Conservation (phyloP, 2,888 invertebrate species). For the Drosophila crucigera region DNA sequence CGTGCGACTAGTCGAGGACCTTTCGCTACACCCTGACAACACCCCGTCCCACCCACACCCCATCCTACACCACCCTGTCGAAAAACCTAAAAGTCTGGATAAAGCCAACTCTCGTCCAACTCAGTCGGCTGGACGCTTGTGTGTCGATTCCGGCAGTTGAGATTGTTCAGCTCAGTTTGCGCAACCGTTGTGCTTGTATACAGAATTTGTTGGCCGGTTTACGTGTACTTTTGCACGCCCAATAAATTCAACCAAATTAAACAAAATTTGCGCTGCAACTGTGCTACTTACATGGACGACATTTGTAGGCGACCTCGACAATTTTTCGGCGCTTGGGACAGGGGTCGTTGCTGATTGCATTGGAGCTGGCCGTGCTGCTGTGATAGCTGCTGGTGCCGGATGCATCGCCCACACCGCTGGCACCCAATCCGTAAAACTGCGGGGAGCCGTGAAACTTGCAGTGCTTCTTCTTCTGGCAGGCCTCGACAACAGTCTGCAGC, state of each 20-base stretch:
- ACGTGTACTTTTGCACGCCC: conserved; percentile 52
- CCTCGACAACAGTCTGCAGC: conserved; percentile 97
- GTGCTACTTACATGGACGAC: conserved; percentile 95
- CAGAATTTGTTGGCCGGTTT: conserved; percentile 47
- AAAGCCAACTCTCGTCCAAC: conserved; percentile 40
- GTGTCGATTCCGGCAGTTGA: conserved; percentile 51
- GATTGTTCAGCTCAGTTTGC: conserved; percentile 44
- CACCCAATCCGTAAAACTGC: conserved; percentile 92
- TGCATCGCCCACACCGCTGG: conserved; percentile 83
- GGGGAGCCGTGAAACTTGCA: conserved; percentile 96
- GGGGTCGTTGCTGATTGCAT: conserved; percentile 87
- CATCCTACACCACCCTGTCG: conserved; percentile 20
- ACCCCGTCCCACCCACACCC: not conserved
- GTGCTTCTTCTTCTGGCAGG: conserved; percentile 96
- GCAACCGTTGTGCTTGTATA: conserved; percentile 12
- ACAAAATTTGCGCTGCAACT: conserved; percentile 52
- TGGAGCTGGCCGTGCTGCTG: conserved; percentile 83
- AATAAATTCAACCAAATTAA: conserved; percentile 61
- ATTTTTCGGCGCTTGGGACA: conserved; percentile 96
- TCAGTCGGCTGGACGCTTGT: conserved; percentile 58
- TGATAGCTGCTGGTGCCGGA: conserved; percentile 84
- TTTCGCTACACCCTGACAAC: not conserved
- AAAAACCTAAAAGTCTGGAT: conserved; percentile 45
- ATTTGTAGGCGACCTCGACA: conserved; percentile 98
- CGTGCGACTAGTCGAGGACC: conserved; percentile 18